Base-by-base conservation (phyloP, 2,113 vertebrate genomes). In the Empidonax alnorum region DNA sequence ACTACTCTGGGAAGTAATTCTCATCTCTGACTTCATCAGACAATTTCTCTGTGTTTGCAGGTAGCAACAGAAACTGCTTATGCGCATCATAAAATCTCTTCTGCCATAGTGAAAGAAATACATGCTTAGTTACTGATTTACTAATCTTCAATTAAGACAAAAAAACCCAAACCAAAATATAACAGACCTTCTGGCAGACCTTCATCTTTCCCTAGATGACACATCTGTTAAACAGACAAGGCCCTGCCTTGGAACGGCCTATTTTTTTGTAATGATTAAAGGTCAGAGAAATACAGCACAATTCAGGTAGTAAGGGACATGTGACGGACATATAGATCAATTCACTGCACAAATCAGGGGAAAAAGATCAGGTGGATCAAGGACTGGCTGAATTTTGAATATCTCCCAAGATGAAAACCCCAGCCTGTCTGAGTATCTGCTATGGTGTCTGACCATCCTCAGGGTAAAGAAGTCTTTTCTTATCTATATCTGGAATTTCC, bases 81-180 rank as follows among this genome's bases (percentile, higher is more conserved):
- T 72, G 33, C 63, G 44, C 41, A 4, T 75, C 69, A 66, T 63
- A 89, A 63, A 10, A 52, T 25, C 77, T 84, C 62, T 93, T 65
- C 78, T 89, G 77, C 39, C 55, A 47, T 1, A 27, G 65, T 37
- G 77, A 85, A 79, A 97, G 86, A 97, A 97, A 93, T 78, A 71
- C 44, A 44, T 12, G 44, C 56, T 73, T 90, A 96, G 80, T n/a
- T 78, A 76, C 55, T 68, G 52, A 80, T 91, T 75, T 92, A 58
- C 67, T 89, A 69, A 89, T 92, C 66, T 84, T 95, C 87, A 84
- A 33, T 76, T 78, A 96, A 78, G 75, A 62, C 22, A 62, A 53
- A 66, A 79, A 19, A 18, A 21, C 2, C 0, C 4, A 62, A 27
- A 19, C 4, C 12, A 63, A 56, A 76, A 56, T 6, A 69, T 52